Conservation (phyloP, 2,113 vertebrate species). For the Pseudopodoces humilis region DNA sequence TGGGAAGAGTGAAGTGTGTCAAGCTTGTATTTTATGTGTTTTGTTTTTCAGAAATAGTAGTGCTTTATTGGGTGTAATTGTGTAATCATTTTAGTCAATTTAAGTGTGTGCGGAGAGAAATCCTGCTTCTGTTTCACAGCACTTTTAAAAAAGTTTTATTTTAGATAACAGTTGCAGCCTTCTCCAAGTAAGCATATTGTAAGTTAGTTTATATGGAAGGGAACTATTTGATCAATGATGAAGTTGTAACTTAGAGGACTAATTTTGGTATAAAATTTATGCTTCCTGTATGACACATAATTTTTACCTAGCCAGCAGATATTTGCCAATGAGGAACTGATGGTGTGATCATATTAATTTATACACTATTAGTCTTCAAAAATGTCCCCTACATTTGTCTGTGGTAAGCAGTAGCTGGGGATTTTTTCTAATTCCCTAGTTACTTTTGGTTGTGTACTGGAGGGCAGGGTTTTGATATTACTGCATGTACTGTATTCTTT, state of each 20-base stretch:
- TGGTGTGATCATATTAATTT: background rate
- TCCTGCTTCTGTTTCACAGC: conserved; percentile 8
- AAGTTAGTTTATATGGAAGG: background rate
- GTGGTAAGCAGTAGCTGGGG: background rate
- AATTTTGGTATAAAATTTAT: background rate
- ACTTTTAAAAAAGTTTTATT: background rate
- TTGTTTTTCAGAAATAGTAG: background rate
- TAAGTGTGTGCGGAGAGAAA: background rate
- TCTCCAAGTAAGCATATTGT: background rate
- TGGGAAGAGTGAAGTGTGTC: background rate
- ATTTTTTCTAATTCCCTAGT: background rate
- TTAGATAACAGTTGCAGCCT: background rate
- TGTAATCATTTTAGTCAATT: background rate
- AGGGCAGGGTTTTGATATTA: conserved; percentile 13
- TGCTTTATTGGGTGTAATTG: background rate
- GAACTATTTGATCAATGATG: background rate
- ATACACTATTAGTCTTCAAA: background rate
- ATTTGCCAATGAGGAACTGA: background rate
- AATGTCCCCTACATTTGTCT: background rate
- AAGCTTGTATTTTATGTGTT: background rate
- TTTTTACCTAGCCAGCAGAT: background rate
- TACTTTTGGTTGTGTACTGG: background rate
- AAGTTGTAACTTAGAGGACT: background rate
- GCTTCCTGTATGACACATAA: background rate
- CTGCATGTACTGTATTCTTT: conserved; percentile 41